Evolutionary conservation across 2,797 vertebrate genomes (phyloP).

Genomic region (Ceyx erithaca): DNA sequence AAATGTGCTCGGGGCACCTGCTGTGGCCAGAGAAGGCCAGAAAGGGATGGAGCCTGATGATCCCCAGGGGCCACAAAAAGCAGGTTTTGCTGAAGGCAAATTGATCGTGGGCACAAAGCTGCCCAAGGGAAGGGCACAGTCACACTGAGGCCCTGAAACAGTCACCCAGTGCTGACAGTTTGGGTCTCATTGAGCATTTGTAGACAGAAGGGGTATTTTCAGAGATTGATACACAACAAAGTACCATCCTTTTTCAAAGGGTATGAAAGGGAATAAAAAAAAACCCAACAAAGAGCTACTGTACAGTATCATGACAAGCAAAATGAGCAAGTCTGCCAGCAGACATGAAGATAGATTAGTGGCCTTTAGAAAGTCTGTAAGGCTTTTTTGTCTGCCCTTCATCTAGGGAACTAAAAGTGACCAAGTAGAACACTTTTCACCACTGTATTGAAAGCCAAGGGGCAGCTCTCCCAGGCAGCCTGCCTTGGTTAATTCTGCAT

Average conservation of each 20-base stretch:
- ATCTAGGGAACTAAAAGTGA: slow-evolving; percentile 13
- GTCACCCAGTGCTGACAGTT: background rate
- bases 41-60: background rate
- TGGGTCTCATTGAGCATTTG: background rate
- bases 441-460: slow-evolving; percentile 2
- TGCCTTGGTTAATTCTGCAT: background rate
- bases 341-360: background rate
- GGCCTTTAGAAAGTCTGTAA: slow-evolving; percentile 46
- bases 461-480: background rate
- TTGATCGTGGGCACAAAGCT: background rate
- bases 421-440: slow-evolving; percentile 29
- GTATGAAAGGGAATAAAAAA: slow-evolving; percentile 37
- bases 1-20: background rate
- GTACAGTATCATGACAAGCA: slow-evolving; percentile 21
- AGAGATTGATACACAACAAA: background rate
- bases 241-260: slow-evolving; percentile 16
- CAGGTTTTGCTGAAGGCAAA: background rate
- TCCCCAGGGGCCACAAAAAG: background rate
- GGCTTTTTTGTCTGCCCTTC: background rate
- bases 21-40: background rate
- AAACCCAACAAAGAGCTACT: slow-evolving; percentile 45
- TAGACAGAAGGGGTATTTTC: background rate
- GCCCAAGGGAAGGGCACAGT: background rate
- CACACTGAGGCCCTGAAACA: background rate
- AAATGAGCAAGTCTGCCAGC: background rate